These are phyloP conservation scores for Manis crassicaudata DNA, from an alignment of 2,797 vertebrate genomes.

Conservation along the genomic window DNA sequence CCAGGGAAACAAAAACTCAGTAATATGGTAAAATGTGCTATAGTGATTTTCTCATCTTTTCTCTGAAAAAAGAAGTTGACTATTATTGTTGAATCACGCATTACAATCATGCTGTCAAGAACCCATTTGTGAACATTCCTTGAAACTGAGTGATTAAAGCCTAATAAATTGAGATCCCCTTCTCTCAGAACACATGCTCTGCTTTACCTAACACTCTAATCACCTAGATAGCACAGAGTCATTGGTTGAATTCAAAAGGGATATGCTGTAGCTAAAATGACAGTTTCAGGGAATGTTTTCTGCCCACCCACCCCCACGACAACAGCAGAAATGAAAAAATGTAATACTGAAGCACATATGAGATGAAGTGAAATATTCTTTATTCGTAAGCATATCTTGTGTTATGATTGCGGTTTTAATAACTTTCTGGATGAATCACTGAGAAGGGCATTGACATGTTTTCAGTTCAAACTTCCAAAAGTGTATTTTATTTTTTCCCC, in stretches of 20 bases:
- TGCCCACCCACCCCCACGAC: neutral
- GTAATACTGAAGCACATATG: slow-evolving; percentile 39
- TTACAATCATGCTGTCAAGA: slow-evolving; percentile 32
- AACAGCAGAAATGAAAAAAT: slow-evolving; percentile 59
- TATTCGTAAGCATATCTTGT: slow-evolving; percentile 57
- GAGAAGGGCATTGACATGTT: slow-evolving; percentile 58
- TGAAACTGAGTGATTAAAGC: neutral
- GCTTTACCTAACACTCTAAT: slow-evolving; percentile 6
- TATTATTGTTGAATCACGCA: neutral
- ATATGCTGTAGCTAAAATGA: neutral
- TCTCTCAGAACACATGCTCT: neutral
- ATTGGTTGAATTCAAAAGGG: neutral
- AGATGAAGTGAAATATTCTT: slow-evolving; percentile 35
- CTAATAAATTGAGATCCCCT: neutral
- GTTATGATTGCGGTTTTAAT: slow-evolving; percentile 68
- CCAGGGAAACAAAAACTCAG: neutral
- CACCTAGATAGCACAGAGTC: neutral
- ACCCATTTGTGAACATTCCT: slow-evolving; percentile 11
- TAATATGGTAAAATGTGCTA: neutral
- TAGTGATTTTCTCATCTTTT: slow-evolving; percentile 19
- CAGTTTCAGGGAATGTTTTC: neutral
- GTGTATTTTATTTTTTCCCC: slow-evolving; percentile 62
- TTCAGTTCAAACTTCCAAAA: slow-evolving; percentile 70
- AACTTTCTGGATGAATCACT: slow-evolving; percentile 62
- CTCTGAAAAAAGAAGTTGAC: neutral